Evolutionary conservation across 1,140 invertebrate genomes (phyloP).

Genomic region (Drosophila eugracilis): DNA sequence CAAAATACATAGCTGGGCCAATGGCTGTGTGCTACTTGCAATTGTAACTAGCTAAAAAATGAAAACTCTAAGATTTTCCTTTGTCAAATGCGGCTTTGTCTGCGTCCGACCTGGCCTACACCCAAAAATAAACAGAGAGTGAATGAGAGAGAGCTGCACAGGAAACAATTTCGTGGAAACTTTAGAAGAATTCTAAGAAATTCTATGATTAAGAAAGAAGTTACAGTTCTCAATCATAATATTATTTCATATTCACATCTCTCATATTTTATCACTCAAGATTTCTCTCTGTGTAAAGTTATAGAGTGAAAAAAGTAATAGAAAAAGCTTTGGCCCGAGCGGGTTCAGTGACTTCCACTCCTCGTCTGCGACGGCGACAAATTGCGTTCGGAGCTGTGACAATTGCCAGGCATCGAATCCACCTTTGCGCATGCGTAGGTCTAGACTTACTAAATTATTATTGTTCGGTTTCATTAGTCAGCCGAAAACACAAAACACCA

Average conservation of each 20-base stretch:
- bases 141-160: slow-evolving; percentile 27
- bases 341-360: slow-evolving; percentile 73
- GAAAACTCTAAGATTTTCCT: slow-evolving; percentile 68
- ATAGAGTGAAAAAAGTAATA: slow-evolving; percentile 36
- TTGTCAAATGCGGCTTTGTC: slow-evolving; percentile 76
- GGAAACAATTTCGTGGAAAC: background rate
- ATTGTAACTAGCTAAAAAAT: slow-evolving; percentile 74
- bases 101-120: slow-evolving; percentile 69
- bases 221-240: too few species aligned
- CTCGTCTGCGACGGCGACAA: slow-evolving; percentile 48
- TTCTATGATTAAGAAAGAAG: background rate
- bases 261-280: background rate
- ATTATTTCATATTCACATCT: too few species aligned
- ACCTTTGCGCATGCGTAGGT: slow-evolving; percentile 76
- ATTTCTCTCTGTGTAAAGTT: slow-evolving; percentile 9
- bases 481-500: too few species aligned
- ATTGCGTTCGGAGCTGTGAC: slow-evolving; percentile 65
- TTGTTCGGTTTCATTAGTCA: slow-evolving; percentile 82
- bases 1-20: slow-evolving; percentile 21
- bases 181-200: too few species aligned
- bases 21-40: slow-evolving; percentile 75
- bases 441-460: slow-evolving; percentile 81
- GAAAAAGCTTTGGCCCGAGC: slow-evolving; percentile 38
- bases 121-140: slow-evolving; percentile 57
- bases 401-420: slow-evolving; percentile 67